Conservation (phyloP, 2,888 invertebrate genomes). For the Buathra laborator region DNA sequence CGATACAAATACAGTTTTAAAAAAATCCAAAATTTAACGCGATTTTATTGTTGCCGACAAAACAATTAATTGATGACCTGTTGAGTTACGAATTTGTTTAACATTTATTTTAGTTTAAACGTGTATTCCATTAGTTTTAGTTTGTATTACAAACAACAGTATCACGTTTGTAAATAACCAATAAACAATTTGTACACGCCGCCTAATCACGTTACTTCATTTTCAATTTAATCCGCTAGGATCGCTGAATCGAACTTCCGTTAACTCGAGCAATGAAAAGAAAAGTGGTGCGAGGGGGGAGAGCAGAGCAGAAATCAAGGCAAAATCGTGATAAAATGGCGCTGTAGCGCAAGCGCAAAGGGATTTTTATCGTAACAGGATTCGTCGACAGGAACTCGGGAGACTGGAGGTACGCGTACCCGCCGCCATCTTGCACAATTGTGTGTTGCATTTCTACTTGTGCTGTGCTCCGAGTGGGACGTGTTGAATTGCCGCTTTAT, state of each 20-base stretch:
- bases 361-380: conserved; percentile 6
- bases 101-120: too few species aligned
- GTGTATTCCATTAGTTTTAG: too few species aligned
- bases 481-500: conserved; percentile 57
- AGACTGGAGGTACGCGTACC: conserved; percentile 53
- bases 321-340: conserved; percentile 25
- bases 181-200: neutral
- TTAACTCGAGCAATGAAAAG: neutral
- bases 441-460: conserved; percentile 78
- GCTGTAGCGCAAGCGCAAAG: conserved; percentile 49
- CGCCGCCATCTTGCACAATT: conserved; percentile 66
- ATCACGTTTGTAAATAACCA: neutral
- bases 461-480: conserved; percentile 71
- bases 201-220: neutral
- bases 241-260: neutral
- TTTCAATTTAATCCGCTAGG: neutral
- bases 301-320: neutral
- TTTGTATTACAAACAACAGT: too few species aligned
- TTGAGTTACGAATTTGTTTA: too few species aligned
- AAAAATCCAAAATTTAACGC: too few species aligned
- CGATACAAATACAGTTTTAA: too few species aligned
- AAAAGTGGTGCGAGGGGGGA: neutral
- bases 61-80: too few species aligned
- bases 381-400: conserved; percentile 30
- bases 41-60: too few species aligned